Conservation (phyloP, 2,113 vertebrate species). For the Tauraco erythrolophus region DNA sequence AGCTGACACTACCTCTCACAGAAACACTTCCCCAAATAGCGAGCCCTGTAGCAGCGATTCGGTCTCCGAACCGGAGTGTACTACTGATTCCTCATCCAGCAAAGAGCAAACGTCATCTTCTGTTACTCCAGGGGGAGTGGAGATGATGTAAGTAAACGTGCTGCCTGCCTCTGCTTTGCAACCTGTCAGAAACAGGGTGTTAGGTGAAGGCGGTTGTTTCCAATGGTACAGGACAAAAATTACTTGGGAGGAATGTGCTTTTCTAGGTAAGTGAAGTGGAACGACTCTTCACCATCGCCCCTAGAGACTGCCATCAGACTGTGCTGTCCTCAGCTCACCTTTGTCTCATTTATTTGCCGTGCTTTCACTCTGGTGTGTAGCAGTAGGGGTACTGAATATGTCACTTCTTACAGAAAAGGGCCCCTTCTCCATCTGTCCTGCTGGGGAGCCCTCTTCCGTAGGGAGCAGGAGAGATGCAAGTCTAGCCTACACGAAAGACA, state of each 20-base stretch:
- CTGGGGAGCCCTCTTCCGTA: background rate
- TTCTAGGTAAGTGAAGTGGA: background rate
- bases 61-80: conserved; percentile 80
- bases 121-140: conserved; percentile 72
- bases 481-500: background rate
- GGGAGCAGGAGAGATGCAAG: background rate
- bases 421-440: background rate
- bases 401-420: background rate
- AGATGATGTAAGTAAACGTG: conserved; percentile 78
- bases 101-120: conserved; percentile 82
- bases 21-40: conserved; percentile 70
- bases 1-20: conserved; percentile 72
- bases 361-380: background rate
- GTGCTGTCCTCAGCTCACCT: background rate
- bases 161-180: background rate
- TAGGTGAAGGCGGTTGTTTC: background rate
- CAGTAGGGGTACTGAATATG: background rate
- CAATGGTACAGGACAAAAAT: background rate
- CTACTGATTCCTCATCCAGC: conserved; percentile 85
- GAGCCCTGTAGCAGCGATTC: conserved; percentile 83
- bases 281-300: background rate
- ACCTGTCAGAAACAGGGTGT: background rate
- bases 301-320: background rate
- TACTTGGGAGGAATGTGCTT: background rate
- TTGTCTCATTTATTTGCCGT: background rate